These are phyloP conservation scores for Drosophila kambysellisi DNA, from an alignment of 2,888 invertebrate genomes.

Conservation along the genomic window DNA sequence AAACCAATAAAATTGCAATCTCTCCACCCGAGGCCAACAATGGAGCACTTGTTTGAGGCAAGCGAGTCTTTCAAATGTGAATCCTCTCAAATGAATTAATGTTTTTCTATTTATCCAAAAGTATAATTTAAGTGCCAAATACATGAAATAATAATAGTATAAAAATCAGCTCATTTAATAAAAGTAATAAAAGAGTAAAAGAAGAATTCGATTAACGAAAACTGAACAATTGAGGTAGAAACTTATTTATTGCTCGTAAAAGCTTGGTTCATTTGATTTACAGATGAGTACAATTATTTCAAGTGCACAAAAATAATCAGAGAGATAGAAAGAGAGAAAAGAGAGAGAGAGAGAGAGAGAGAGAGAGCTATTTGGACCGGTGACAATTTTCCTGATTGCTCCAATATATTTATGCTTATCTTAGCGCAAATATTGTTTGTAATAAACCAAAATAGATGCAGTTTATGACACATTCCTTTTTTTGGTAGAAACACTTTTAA, in stretches of 20 bases:
- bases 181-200: background rate
- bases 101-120: background rate
- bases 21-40: background rate
- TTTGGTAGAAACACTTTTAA: background rate
- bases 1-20: background rate
- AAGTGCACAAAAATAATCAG: background rate
- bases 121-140: background rate
- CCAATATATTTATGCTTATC: conserved; percentile 26
- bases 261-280: background rate
- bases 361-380: background rate
- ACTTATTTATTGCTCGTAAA: background rate
- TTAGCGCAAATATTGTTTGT: conserved; percentile 2
- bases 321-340: no score
- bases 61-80: background rate
- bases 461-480: conserved; percentile 25
- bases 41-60: background rate
- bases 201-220: background rate
- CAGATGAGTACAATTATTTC: background rate
- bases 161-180: background rate
- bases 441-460: conserved; percentile 41
- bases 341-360: no score
- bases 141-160: background rate
- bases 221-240: background rate
- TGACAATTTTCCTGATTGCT: conserved; percentile 31
- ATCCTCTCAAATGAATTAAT: background rate